Percentiles rank a stretch among this genome's conserved stretches.
These are phyloP conservation scores for Strongylocentrotus purpuratus DNA, from an alignment of 35 echinoderm and acorn worm species.

Conservation along the genomic window DNA sequence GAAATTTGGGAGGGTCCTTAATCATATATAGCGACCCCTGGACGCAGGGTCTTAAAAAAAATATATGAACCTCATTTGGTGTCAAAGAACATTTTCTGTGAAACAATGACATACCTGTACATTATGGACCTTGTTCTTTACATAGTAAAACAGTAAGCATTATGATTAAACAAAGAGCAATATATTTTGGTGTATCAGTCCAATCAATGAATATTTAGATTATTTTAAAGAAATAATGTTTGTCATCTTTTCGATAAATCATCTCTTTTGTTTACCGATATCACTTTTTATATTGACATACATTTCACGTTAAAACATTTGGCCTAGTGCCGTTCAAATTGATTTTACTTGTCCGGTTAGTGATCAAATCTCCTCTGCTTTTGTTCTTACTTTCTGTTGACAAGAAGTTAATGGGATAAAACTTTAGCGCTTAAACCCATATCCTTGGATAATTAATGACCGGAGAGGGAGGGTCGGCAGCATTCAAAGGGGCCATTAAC, in stretches of 20 bases:
- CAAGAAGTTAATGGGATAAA: neutral
- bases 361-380: neutral
- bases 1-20: neutral
- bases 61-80: neutral
- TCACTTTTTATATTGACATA: neutral
- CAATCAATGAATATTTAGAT: neutral
- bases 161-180: neutral
- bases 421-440: neutral
- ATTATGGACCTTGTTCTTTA: neutral
- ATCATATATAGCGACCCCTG: neutral
- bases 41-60: neutral
- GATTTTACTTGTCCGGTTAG: neutral
- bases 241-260: neutral
- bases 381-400: neutral
- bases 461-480: neutral
- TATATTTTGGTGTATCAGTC: neutral
- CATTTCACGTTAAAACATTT: neutral
- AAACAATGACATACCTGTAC: neutral
- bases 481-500: neutral
- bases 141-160: neutral
- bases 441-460: neutral
- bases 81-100: neutral
- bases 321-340: neutral
- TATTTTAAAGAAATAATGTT: neutral
- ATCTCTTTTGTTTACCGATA: neutral